phyloP scores from a whole-genome alignment of 2,797 vertebrate species.

The Pelodytes ibericus region DNA sequence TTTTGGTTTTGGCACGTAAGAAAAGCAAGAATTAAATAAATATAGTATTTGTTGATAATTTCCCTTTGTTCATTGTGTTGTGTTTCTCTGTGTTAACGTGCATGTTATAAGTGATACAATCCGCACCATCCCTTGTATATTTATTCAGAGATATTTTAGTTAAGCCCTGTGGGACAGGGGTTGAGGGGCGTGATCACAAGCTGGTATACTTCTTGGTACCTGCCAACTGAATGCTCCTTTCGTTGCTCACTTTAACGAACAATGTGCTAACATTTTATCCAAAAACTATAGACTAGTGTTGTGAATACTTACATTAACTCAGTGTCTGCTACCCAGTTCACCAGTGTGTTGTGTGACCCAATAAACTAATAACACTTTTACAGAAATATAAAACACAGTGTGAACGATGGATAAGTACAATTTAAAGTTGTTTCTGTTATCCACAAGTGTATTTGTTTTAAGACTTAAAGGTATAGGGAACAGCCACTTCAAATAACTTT shows the following conservation, averaged over 20 bases:
- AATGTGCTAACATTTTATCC: neutral
- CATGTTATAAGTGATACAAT: conserved; percentile 12
- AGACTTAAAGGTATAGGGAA: too few species aligned
- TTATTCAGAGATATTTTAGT: conserved; percentile 31
- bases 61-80: conserved; percentile 30
- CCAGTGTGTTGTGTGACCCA: too few species aligned
- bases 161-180: conserved; percentile 1
- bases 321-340: too few species aligned
- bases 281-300: neutral
- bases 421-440: too few species aligned
- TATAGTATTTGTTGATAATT: conserved; percentile 24
- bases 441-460: too few species aligned
- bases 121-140: conserved; percentile 37
- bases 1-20: neutral
- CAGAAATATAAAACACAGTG: too few species aligned
- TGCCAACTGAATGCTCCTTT: neutral
- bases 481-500: too few species aligned
- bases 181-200: conserved; percentile 10
- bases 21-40: conserved; percentile 22
- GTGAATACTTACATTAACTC: neutral
- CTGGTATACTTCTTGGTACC: conserved; percentile 22
- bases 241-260: neutral
- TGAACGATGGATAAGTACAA: too few species aligned
- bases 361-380: too few species aligned
- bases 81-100: conserved; percentile 39